These are phyloP conservation scores for Moxostoma hubbsi DNA, from an alignment of 2,797 vertebrate genomes.

Conservation along the genomic window DNA sequence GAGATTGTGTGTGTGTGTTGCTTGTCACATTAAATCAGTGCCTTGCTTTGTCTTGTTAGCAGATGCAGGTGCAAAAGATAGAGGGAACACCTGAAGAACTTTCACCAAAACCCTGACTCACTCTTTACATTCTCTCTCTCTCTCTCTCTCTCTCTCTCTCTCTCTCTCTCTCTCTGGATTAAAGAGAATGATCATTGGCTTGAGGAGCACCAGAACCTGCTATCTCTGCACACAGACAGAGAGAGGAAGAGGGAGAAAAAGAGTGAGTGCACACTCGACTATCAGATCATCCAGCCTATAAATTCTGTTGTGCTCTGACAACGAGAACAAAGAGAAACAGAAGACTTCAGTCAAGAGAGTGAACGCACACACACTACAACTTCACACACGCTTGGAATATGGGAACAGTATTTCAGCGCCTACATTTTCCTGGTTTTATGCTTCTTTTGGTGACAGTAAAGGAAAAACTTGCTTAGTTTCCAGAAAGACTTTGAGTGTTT, in stretches of 20 bases:
- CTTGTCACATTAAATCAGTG: slow-evolving; percentile 32
- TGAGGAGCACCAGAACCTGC: slow-evolving; percentile 36
- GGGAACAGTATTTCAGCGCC: not conserved
- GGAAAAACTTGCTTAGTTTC: slow-evolving; percentile 7
- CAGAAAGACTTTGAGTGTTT: slow-evolving; percentile 12
- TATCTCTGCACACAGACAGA: slow-evolving; percentile 14
- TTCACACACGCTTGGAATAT: slow-evolving; percentile 39
- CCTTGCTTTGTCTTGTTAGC: slow-evolving; percentile 28
- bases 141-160: not conserved
- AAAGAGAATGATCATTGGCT: slow-evolving; percentile 46
- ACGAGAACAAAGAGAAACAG: slow-evolving; percentile 22
- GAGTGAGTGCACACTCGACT: slow-evolving; percentile 21
- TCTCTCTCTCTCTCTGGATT: slow-evolving; percentile 28
- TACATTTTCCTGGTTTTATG: not conserved
- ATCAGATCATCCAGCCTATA: slow-evolving; percentile 35
- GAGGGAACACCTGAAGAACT: slow-evolving; percentile 48
- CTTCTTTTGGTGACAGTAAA: slow-evolving; percentile 7
- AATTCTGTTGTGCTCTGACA: slow-evolving; percentile 29
- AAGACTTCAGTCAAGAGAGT: slow-evolving; percentile 19
- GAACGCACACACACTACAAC: not conserved
- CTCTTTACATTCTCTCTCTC: not conserved
- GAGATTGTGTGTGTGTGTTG: no score
- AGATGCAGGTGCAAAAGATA: slow-evolving; percentile 25
- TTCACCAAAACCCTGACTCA: slow-evolving; percentile 25
- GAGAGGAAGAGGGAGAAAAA: slow-evolving; percentile 5